Conservation (phyloP, 1,140 invertebrate genomes). For the Nylanderia fulva region DNA sequence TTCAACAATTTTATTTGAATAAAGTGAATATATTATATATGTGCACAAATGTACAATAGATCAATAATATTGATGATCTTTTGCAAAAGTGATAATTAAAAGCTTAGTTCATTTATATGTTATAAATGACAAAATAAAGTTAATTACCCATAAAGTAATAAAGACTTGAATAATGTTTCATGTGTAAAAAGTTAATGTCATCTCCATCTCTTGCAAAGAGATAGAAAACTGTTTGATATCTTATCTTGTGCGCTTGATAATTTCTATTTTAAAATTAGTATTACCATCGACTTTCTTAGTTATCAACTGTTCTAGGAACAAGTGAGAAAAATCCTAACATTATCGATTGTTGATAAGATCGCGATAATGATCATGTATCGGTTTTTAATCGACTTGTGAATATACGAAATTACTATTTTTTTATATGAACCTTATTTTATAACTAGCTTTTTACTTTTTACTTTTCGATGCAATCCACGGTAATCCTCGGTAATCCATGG, state of each 20-base stretch:
- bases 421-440: no score
- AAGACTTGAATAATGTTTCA: neutral
- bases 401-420: no score
- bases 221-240: neutral
- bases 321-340: no score
- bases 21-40: neutral
- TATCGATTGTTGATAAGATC: no score
- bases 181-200: neutral
- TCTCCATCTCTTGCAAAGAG: neutral
- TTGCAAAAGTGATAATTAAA: slow-evolving; percentile 12
- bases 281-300: neutral
- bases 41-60: neutral
- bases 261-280: neutral
- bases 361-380: no score
- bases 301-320: no score
- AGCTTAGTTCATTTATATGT: neutral
- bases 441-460: no score
- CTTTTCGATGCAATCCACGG: no score
- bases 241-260: neutral
- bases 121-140: neutral
- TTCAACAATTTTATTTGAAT: neutral
- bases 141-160: neutral
- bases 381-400: no score
- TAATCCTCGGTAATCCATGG: no score
- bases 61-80: neutral